These are phyloP conservation scores for Presbytis comata DNA, from an alignment of 2,797 vertebrate genomes.

Conservation along the genomic window DNA sequence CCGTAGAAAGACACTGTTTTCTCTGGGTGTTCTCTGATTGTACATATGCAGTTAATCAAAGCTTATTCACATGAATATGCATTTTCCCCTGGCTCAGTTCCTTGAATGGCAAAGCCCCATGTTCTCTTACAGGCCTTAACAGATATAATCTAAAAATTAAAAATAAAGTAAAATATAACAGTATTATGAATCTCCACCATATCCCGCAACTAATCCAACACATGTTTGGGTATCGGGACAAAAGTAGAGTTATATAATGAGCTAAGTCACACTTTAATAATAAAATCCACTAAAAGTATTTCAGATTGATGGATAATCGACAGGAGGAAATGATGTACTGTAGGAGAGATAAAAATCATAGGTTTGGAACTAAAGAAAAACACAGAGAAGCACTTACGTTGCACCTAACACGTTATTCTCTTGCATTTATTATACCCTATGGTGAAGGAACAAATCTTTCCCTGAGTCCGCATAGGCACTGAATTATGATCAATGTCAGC, in stretches of 20 bases:
- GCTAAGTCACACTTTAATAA: not conserved
- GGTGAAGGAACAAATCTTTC: not conserved
- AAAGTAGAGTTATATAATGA: not conserved
- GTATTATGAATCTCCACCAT: not conserved
- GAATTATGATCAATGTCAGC: not conserved
- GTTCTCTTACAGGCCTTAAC: not conserved
- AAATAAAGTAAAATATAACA: not conserved
- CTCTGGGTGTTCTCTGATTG: not conserved
- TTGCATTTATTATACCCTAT: not conserved
- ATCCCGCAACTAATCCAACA: not conserved
- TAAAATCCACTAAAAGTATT: not conserved
- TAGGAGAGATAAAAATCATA: not conserved
- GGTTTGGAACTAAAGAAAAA: not conserved
- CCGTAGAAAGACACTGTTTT: not conserved
- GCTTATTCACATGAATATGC: not conserved
- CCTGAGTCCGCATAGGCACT: not conserved
- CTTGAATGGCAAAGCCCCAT: not conserved
- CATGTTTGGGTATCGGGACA: not conserved
- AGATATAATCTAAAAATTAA: not conserved
- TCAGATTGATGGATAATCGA: not conserved
- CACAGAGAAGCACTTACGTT: not conserved
- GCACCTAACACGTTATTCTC: too few relatives aligned
- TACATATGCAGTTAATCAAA: not conserved
- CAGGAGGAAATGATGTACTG: not conserved
- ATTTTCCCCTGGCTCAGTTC: not conserved